A percentile compares a stretch with the other conserved stretches of the same genome.
These are phyloP conservation scores for Drosophila mayri DNA, from an alignment of 1,140 invertebrate genomes.

Conservation along the genomic window DNA sequence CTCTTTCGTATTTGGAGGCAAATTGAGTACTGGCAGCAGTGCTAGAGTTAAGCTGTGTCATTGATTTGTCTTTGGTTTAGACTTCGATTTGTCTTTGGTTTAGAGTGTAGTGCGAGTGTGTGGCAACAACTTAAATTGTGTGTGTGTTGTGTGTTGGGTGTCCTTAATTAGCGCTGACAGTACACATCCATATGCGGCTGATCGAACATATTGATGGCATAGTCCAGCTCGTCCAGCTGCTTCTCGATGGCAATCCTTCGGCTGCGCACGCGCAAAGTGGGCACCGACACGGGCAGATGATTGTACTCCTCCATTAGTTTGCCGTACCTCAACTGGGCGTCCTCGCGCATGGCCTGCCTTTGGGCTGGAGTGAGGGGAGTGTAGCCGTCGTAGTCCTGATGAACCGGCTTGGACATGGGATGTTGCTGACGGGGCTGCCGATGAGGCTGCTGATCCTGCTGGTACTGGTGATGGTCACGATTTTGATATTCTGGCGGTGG, in stretches of 20 bases:
- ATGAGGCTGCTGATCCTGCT: too few relatives aligned
- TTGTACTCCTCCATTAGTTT: slow-evolving; percentile 49
- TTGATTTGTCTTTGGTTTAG: neutral
- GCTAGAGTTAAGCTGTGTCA: neutral
- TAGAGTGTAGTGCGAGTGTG: neutral
- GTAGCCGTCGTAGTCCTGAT: slow-evolving; percentile 6
- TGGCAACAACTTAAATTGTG: slow-evolving; percentile 27
- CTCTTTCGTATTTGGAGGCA: too few relatives aligned
- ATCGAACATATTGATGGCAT: slow-evolving; percentile 55
- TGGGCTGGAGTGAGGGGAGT: slow-evolving; percentile 13
- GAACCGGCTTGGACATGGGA: neutral
- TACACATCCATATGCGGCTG: slow-evolving; percentile 39
- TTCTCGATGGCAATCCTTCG: slow-evolving; percentile 36
- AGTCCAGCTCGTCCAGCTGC: slow-evolving; percentile 50
- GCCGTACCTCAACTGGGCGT: slow-evolving; percentile 34
- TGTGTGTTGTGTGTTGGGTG: too few relatives aligned
- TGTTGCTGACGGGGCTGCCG: neutral
- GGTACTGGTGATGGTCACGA: neutral
- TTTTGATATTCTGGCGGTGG: slow-evolving; percentile 12
- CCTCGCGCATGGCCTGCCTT: slow-evolving; percentile 9
- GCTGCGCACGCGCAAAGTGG: slow-evolving; percentile 45
- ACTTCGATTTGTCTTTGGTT: neutral
- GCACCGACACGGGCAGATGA: slow-evolving; percentile 42
- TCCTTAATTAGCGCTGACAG: slow-evolving; percentile 8
- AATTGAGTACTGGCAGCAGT: too few relatives aligned